Evolutionary conservation across 1,140 invertebrate genomes (phyloP).

Genomic region (Tetramorium simillimum): DNA sequence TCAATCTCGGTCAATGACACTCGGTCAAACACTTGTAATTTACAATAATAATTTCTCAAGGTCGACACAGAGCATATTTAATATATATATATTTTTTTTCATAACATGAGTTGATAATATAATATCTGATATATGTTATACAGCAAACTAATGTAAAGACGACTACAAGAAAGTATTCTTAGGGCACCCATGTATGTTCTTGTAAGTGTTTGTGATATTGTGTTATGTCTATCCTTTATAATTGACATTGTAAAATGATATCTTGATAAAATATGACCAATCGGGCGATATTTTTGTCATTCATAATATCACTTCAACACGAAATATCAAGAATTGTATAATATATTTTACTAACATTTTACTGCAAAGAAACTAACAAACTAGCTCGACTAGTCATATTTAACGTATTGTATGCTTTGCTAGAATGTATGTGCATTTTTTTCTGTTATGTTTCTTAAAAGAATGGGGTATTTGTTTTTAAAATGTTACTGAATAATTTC

Average conservation of each 20-base stretch:
- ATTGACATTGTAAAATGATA: slow-evolving; percentile 60
- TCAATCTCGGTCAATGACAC: not conserved
- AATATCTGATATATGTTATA: slow-evolving; percentile 77
- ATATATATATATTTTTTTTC: not conserved
- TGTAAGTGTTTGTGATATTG: slow-evolving; percentile 82
- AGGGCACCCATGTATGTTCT: slow-evolving; percentile 82
- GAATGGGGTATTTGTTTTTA: slow-evolving; percentile 2
- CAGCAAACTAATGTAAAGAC: slow-evolving; percentile 84
- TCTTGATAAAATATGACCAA: slow-evolving; percentile 43
- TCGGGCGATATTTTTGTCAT: slow-evolving; percentile 56
- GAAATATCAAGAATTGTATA: slow-evolving; percentile 3
- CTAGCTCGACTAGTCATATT: slow-evolving; percentile 46
- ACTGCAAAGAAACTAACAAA: slow-evolving; percentile 36
- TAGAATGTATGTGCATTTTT: slow-evolving; percentile 33
- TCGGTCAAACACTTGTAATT: not conserved
- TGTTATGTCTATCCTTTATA: slow-evolving; percentile 67
- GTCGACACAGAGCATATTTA: slow-evolving; percentile 3
- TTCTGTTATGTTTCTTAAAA: not conserved
- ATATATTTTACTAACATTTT: slow-evolving; percentile 42
- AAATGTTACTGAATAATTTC: not conserved
- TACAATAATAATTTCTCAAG: slow-evolving; percentile 5
- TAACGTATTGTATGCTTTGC: slow-evolving; percentile 27
- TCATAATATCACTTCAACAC: slow-evolving; percentile 32
- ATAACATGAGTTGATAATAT: slow-evolving; percentile 42
- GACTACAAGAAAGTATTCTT: slow-evolving; percentile 81